Base-by-base conservation (phyloP, 2,888 invertebrate genomes). In the Drosophila rubida region DNA sequence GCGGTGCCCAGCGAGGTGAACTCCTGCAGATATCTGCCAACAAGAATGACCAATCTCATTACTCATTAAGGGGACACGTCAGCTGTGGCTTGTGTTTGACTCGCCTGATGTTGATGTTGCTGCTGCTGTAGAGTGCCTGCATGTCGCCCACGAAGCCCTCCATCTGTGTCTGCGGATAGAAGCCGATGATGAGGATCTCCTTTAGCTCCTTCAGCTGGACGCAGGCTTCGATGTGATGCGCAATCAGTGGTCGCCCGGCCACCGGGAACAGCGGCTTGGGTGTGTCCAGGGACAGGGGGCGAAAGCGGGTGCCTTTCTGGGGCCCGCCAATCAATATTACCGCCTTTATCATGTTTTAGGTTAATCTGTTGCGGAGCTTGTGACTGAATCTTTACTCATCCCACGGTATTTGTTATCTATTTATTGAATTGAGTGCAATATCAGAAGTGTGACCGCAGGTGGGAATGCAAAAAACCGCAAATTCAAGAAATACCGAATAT, bases 231-330 rank as follows among this genome's bases (percentile, higher is more conserved):
- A 99, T 98, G 89, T 99, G 98, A 90, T 99, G 99, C 90, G 99
- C 98, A 66, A 99, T 97, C 69, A 99, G 94, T 0, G 99, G 99
- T 39, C 97, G 93, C 0, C 99, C 99, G 51, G 98, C 99, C 11
- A 99, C 96, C 0, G 99, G 99, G 92, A 99, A 99, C 13, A 99
- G 91, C 0, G 99, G 99, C 91, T 99, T 99, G 0, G 99, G 99
- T n/a, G 97, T 95, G 90, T 99, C 99, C 65, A 99, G 93, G 0
- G 99, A 99, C 2, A 99, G 93, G 0, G 99, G 99, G 0, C 99
- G 95, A 92, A 99, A 99, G 57, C 99, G 94, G 7, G 99, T 99
- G 1, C 99, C 99, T 48, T 98, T 98, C 91, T 97, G 96, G 0
- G 98, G 97, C 4, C 98, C 98, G 19, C 98, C 98, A 76, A 98